Evolutionary conservation across 1,140 invertebrate species (phyloP), one percentile per base, ranked within the genome.

Genomic region (Cydia splendana): DNA sequence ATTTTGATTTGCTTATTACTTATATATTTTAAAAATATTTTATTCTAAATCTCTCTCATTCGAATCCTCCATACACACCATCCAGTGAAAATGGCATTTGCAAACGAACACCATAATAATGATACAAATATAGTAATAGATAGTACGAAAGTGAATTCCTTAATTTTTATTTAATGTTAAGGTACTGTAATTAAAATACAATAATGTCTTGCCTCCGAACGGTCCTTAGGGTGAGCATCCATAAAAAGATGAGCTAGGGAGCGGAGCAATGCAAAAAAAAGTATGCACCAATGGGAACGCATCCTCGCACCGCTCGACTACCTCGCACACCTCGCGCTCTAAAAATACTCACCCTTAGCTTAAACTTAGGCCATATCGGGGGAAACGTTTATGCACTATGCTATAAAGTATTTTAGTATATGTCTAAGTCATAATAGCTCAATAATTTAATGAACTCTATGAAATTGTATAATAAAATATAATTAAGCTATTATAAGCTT

Each of bases 61-160:
- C 76, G 84, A 85, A 87, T 85, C 80, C 80, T 79, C 84, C 78
- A 82, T 53, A 81, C 76, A 79, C 74, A 80, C 77, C 80, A 82
- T 84, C 84, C 82, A 80, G 80, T 88, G 91, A 92, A 92, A 91
- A 88, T 85, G 91, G 78, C 91, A 85, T 74, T 75, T 78, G 78
- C 87, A 82, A 91, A 89, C 83, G 91, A 92, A 92, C 91, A 92
- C 91, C 91, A 92, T 80, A 86, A 80, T 89, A 90, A 87, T 83
- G 79, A 85, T 87, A 90, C 82, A 89, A 84, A 85, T 87, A 85
- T 88, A 85, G 83, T 84, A 83, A 84, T 88, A 88, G 84, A 85
- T 86, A 87, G 81, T 77, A 89, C 81, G 85, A 88, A 82, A 85
- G 83, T 83, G 75, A 82, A 83, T 81, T 89, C 89, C 89, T 91